phyloP scores from a whole-genome alignment of 2,888 invertebrate species.

The Chaetoderma sp. region DNA sequence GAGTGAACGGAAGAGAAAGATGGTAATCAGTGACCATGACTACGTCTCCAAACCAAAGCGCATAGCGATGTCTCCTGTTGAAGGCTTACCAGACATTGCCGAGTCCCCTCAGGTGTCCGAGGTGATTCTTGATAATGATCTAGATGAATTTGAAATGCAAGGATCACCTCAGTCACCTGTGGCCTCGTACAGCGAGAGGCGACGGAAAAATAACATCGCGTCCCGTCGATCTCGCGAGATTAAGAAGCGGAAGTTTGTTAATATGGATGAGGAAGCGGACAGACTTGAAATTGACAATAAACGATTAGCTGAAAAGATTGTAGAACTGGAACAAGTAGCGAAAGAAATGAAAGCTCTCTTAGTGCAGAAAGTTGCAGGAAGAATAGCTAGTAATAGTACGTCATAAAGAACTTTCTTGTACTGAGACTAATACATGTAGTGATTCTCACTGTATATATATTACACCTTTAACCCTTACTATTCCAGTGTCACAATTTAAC shows the following conservation, averaged over 20 bases:
- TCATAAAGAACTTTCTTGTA: not conserved
- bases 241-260: slow-evolving; percentile 54
- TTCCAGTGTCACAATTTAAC: too few relatives aligned
- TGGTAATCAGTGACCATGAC: slow-evolving; percentile 42
- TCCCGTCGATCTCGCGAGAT: slow-evolving; percentile 60
- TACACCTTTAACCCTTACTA: too few relatives aligned
- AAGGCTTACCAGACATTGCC: too few relatives aligned
- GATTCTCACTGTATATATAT: too few relatives aligned
- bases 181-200: slow-evolving; percentile 47
- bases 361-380: slow-evolving; percentile 51
- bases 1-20: not conserved
- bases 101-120: too few relatives aligned
- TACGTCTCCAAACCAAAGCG: slow-evolving; percentile 37
- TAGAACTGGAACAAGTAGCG: slow-evolving; percentile 55
- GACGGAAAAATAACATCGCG: slow-evolving; percentile 64
- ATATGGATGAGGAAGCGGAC: slow-evolving; percentile 57
- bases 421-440: not conserved
- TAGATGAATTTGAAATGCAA: too few relatives aligned
- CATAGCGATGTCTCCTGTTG: too few relatives aligned
- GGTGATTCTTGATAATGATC: too few relatives aligned
- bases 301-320: slow-evolving; percentile 48
- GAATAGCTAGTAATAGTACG: too few relatives aligned
- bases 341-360: slow-evolving; percentile 61
- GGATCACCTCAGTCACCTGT: slow-evolving; percentile 8
- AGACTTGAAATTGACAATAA: slow-evolving; percentile 52